Base-by-base conservation (phyloP, 1,140 invertebrate species). In the Sminthurides bifidus region DNA sequence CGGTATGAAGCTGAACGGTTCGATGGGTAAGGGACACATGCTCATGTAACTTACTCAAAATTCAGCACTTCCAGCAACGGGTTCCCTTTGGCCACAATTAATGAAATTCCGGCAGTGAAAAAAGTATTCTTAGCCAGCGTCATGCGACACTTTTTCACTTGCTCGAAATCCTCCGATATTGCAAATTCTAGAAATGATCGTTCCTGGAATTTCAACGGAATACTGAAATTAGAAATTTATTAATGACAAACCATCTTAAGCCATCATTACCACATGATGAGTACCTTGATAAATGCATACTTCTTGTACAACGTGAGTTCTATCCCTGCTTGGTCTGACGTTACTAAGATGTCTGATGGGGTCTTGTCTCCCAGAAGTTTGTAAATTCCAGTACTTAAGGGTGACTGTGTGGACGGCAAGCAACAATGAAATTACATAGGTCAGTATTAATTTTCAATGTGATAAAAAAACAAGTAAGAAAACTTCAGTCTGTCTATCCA, bases 111-210 rank as follows among this genome's bases (percentile, higher is more conserved):
- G 15, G 63, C 66, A 15, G 64, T 68, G 53, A 66, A 69, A 58
- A 70, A 70, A 10, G 56, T 53, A 26, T 67, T 52, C 27, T 61
- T 67, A 0, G 66, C 66, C 19, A 67, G 44, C 5, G 63, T 60
- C 1, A 70, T 21, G 8, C 68, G 59, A 45, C 68, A 70, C 29
- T 60, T 26, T 3, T 61, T 52, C 5, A 57, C 62, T 15, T 49
- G 23, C 31, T 56, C 27, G 46, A 62, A 68, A 56, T 70, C 68
- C 10, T 58, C 30, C n/a, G 61, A 52, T 35, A 70, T 54, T 12
- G 66, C 67, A 10, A 68, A 60, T 44, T 68, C 66, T 19, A 70
- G 56, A 54, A 53, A 68, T 1, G 68, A 69, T 54, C 66, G 66
- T 56, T 68, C 67, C 68, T 70, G 21, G 4, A 37, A 40, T 31